These are phyloP conservation scores for Apodemia duryi DNA, from an alignment of 2,888 invertebrate species.

Conservation along the genomic window DNA sequence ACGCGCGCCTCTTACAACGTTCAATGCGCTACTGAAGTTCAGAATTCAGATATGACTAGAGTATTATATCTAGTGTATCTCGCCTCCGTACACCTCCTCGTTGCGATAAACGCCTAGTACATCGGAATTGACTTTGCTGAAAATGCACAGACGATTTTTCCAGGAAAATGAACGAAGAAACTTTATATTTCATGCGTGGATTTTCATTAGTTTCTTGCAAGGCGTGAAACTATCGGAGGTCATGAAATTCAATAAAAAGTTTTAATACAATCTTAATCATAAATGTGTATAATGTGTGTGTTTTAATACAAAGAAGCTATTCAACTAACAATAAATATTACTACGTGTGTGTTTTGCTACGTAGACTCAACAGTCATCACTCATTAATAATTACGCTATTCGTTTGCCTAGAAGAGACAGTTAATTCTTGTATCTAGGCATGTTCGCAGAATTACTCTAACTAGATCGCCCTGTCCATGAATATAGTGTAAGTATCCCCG, in stretches of 20 bases:
- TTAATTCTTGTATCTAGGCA: no score
- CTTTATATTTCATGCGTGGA: constrained; percentile 11
- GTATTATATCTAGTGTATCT: constrained; percentile 52
- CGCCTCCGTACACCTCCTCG: constrained; percentile 43
- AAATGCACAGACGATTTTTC: constrained; percentile 32
- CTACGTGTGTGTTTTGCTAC: no score
- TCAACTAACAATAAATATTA: no score
- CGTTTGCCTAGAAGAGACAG: no score
- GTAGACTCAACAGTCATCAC: no score
- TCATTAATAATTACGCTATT: no score
- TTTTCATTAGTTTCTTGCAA: constrained; percentile 7
- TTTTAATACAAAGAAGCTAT: no score
- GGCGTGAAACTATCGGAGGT: not conserved
- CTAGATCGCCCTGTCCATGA: no score
- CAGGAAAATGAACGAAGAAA: constrained; percentile 25
- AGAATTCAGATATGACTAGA: constrained; percentile 35
- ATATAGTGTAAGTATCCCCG: no score
- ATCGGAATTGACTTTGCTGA: constrained; percentile 35
- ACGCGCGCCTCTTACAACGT: constrained; percentile 53
- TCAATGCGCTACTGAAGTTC: constrained; percentile 61
- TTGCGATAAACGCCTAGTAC: constrained; percentile 54
- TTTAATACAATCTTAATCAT: no score
- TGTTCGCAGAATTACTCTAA: no score
- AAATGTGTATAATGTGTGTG: no score
- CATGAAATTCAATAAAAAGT: not conserved